Evolutionary conservation across 2,888 invertebrate genomes (phyloP).

Genomic region (Pyrgus malvae): DNA sequence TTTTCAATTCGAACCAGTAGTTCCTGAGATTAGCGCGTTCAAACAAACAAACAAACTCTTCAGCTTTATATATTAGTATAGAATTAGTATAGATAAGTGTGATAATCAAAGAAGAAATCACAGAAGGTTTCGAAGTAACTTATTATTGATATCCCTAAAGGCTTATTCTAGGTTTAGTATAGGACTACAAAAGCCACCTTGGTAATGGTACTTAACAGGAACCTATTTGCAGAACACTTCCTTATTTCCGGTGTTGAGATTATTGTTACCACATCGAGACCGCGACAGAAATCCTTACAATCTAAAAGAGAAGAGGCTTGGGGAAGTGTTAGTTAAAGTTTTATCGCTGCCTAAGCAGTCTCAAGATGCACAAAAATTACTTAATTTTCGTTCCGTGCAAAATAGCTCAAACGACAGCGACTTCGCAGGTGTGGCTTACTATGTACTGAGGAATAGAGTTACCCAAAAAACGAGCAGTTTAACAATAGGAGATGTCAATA

Average conservation of each 20-base stretch:
- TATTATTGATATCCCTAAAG: no score
- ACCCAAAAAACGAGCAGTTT: slow-evolving; percentile 66
- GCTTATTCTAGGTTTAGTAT: no score
- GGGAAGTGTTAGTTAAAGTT: slow-evolving; percentile 87
- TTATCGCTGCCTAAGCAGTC: slow-evolving; percentile 87
- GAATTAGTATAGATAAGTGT: no score
- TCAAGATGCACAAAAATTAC: slow-evolving; percentile 62
- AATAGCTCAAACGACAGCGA: slow-evolving; percentile 82
- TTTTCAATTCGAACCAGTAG: no score
- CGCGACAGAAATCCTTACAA: slow-evolving; percentile 91
- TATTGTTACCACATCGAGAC: slow-evolving; percentile 90
- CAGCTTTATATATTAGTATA: no score
- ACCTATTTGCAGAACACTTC: slow-evolving; percentile 72
- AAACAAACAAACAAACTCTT: no score
- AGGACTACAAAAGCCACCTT: no score
- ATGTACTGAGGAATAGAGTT: slow-evolving; percentile 84
- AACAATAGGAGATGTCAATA: slow-evolving; percentile 87
- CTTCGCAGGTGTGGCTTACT: slow-evolving; percentile 90
- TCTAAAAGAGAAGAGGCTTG: slow-evolving; percentile 89
- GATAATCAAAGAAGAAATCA: no score
- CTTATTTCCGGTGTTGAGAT: slow-evolving; percentile 88
- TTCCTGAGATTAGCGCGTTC: no score
- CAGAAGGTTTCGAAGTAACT: no score
- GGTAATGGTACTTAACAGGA: not conserved
- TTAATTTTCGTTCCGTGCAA: slow-evolving; percentile 71